Conservation (phyloP, 2,888 invertebrate genomes). For the Drosophila diplacantha region DNA sequence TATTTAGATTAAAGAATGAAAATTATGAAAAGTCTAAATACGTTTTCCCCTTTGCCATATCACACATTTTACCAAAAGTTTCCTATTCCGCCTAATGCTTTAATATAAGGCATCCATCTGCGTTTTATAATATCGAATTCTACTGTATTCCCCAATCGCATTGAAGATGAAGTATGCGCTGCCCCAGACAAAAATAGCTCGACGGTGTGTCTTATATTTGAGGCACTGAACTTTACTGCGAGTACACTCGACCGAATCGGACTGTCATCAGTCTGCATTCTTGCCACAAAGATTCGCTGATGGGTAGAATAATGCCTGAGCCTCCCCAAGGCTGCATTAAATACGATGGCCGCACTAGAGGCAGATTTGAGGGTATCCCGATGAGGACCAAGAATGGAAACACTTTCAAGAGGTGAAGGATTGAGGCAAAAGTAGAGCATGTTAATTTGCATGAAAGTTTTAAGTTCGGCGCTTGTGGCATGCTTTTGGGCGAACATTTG, state of each 20-base stretch:
- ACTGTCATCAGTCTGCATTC: conserved; percentile 1
- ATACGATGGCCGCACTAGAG: conserved; percentile 23
- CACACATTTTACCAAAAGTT: neutral
- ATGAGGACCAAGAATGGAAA: conserved; percentile 25
- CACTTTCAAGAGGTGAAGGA: conserved; percentile 51
- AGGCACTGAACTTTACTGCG: conserved; percentile 33
- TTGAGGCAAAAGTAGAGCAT: neutral
- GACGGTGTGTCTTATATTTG: conserved; percentile 22
- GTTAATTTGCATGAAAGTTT: conserved; percentile 18
- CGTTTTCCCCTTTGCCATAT: neutral
- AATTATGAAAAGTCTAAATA: neutral
- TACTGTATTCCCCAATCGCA: conserved; percentile 19
- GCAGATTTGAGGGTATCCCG: conserved; percentile 33
- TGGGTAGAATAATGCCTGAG: conserved; percentile 41
- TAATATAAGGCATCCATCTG: conserved; percentile 3
- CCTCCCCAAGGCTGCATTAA: conserved; percentile 40
- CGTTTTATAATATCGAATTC: conserved; percentile 4
- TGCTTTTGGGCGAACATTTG: conserved; percentile 27
- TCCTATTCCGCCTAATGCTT: neutral
- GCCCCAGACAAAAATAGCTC: conserved; percentile 23
- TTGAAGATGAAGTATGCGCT: conserved; percentile 25
- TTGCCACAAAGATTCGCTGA: neutral
- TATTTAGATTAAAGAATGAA: neutral
- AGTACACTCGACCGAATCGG: conserved; percentile 19
- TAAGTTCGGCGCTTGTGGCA: conserved; percentile 23